Evolutionary conservation across 2,888 invertebrate genomes (phyloP), one percentile per base, ranked within the genome.

Genomic region (Stenichneumon culpator): DNA sequence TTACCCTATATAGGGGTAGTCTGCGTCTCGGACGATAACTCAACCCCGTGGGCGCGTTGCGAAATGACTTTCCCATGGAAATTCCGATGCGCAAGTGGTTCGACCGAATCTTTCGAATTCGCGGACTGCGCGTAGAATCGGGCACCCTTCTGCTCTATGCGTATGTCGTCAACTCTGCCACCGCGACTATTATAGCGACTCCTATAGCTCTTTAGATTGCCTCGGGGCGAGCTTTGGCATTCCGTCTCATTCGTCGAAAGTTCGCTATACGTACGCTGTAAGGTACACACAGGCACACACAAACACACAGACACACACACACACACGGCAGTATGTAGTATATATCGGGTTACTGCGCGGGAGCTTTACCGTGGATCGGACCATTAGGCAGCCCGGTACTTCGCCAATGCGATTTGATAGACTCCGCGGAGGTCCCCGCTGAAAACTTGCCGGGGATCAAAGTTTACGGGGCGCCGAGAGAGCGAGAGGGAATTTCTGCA

Each of bases 301-400:
- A 4, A 22, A 73, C 57, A 60, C 25, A 44, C 9, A 2, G 9
- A 9, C 9, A 9, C 25, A 36, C 16, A 44, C 39, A 9, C 19
- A 6, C 32, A 7, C 39, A 73, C 60, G 44, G 39, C n/a, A 44
- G 16, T 16, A 25, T n/a, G 1, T 11, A 9, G 22, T 68, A 9
- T 60, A 57, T 79, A 63, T 52, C 22, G 73, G 54, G 44, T 65
- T 63, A 70, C n/a, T 47, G 25, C 39, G 44, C 39, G 16, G 47
- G 22, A 14, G 54, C 25, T 32, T 78, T 65, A 81, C 73, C 69
- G 72, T 69, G 54, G 25, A 69, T 74, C 67, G 82, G 65, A 44
- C 74, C 84, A 84, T 84, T 82, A 82, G 63, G 69, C 73, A 82
- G 39, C 73, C 22, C 44, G 68, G 60, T 81, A 68, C 77, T 57